Percentiles rank a stretch among this genome's conserved stretches.
These are phyloP conservation scores for Latrodectus geometricus DNA, from an alignment of 1,140 invertebrate species.

Conservation along the genomic window DNA sequence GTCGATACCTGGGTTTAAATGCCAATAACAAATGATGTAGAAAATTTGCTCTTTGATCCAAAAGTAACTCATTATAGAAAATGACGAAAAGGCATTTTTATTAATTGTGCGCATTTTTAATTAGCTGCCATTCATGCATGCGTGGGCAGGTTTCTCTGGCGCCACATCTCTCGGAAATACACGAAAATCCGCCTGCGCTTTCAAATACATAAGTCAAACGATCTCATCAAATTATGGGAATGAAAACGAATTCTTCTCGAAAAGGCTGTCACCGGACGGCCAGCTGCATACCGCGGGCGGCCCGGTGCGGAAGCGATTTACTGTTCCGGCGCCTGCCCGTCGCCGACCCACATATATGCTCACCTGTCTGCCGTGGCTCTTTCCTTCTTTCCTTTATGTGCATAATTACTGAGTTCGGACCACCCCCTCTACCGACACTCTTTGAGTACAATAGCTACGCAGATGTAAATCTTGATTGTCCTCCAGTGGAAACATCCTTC, in stretches of 20 bases:
- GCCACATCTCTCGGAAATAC: background rate
- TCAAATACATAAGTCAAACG: background rate
- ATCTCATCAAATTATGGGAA: background rate
- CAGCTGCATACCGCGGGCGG: conserved; percentile 4
- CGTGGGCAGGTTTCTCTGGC: background rate
- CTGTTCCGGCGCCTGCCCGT: conserved; percentile 20
- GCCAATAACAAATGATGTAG: too few relatives aligned
- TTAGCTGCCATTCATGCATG: background rate
- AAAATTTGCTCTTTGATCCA: too few relatives aligned
- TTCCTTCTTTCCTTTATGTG: background rate
- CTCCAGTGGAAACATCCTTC: background rate
- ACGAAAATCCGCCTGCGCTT: background rate
- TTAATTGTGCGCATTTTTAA: too few relatives aligned
- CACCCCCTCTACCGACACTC: background rate
- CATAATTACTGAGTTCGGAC: background rate
- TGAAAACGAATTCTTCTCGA: background rate
- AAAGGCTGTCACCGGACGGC: background rate
- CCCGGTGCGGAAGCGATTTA: conserved; percentile 3
- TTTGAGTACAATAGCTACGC: background rate
- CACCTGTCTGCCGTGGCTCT: conserved; percentile 30
- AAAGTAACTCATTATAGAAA: too few relatives aligned
- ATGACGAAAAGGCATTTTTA: too few relatives aligned
- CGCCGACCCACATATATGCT: conserved; percentile 27
- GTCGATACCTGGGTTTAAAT: too few relatives aligned
- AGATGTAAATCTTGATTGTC: background rate